Evolutionary conservation across 2,797 vertebrate species (phyloP), one percentile per base, ranked within the genome.

Genomic region (Clarias pachynema): DNA sequence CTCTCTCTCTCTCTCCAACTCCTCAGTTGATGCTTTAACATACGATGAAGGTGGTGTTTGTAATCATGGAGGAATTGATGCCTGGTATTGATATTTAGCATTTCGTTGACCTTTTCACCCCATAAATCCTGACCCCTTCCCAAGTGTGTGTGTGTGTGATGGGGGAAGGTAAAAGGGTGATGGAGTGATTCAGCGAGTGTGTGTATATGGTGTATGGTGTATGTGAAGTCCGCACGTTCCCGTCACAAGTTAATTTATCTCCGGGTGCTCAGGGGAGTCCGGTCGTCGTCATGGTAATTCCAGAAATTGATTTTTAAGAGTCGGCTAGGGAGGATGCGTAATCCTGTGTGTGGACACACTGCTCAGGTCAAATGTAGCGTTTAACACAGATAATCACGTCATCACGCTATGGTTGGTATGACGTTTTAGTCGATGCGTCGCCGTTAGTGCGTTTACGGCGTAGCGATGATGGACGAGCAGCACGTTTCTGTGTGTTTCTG

Each of bases 281-380:
- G 62, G 86, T 26, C 85, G 82, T 89, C 79, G 49, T 73, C 79
- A 86, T 88, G 84, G 86, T 88, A 87, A 89, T 90, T 85, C 75
- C 40, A 82, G 85, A 85, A 87, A 90, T 88, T 88, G 84, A 88
- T 89, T 89, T 69, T 85, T 86, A 80, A 83, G 84, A 78, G 83
- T 68, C 78, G 78, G 68, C 75, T 73, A 70, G 81, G 87, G 85
- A 85, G 73, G 79, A 68, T 60, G 75, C 66, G 34, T 89, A 89
- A 86, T 90, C 83, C 85, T 78, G 60, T 79, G 81, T 78, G 60
- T 75, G 81, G 78, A 80, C 57, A 79, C 60, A 49, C 83, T 81
- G 83, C 40, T 60, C 12, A 77, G 83, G 84, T 86, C 82, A 83
- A 26, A 84, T 29, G 26, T 9, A 62, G 20, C 40, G 73, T 79